A percentile compares a stretch with the other conserved stretches of the same genome.
phyloP scores from a whole-genome alignment of 2,797 vertebrate species.

The Fratercula arctica region DNA sequence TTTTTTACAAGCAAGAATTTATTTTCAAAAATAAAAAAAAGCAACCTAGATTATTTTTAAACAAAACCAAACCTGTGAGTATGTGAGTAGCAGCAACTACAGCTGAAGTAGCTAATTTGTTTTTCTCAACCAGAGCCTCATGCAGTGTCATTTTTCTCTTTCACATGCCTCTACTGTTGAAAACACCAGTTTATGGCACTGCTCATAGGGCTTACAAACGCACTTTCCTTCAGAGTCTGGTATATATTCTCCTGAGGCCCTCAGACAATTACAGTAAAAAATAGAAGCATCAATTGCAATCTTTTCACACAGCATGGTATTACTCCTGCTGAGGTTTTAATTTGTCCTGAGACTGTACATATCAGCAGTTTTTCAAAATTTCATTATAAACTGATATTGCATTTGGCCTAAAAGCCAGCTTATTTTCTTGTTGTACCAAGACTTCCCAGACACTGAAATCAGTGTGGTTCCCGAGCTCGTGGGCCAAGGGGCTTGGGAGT shows the following conservation, averaged over 20 bases:
- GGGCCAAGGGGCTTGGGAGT: neutral
- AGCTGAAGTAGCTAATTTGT: constrained; percentile 32
- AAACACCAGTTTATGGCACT: neutral
- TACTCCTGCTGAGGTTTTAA: constrained; percentile 60
- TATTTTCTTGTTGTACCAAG: neutral
- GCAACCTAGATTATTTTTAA: constrained; percentile 13
- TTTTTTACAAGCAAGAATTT: neutral
- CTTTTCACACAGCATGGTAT: constrained; percentile 45
- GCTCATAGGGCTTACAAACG: constrained; percentile 4
- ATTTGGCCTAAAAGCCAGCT: neutral
- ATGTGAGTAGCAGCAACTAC: neutral
- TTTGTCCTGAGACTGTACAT: constrained; percentile 10
- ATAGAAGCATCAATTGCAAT: constrained; percentile 63
- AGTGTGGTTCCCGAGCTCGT: neutral
- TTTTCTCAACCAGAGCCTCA: constrained; percentile 15
- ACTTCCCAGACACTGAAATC: neutral
- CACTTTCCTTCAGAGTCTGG: constrained; percentile 24
- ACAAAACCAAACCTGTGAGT: neutral
- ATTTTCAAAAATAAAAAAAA: neutral
- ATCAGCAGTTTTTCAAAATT: constrained; percentile 54
- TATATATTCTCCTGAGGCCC: constrained; percentile 18
- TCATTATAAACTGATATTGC: constrained; percentile 17
- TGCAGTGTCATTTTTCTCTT: constrained; percentile 25
- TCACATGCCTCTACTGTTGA: neutral
- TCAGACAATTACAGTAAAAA: constrained; percentile 61